A percentile compares a stretch with the other conserved stretches of the same genome.
phyloP scores from a whole-genome alignment of 2,888 invertebrate species.

The Harmothoe impar region DNA sequence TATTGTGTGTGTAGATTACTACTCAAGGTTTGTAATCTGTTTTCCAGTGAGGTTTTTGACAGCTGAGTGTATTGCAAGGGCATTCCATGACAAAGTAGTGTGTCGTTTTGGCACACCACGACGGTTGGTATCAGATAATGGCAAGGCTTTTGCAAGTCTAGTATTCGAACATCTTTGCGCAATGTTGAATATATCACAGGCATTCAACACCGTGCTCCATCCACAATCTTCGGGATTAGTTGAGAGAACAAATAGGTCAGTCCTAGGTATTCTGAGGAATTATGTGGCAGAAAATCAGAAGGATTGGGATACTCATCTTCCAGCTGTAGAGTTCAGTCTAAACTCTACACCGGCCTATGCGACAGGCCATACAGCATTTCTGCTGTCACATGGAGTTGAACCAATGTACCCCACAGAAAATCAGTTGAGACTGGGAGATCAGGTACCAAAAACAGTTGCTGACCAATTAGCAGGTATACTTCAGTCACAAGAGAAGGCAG shows the following conservation, averaged over 20 bases:
- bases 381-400: background rate
- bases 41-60: background rate
- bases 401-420: background rate
- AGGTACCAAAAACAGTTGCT: background rate
- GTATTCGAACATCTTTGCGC: background rate
- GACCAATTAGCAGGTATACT: background rate
- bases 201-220: background rate
- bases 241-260: background rate
- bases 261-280: background rate
- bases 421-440: background rate
- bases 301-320: no score
- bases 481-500: background rate
- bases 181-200: background rate
- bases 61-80: background rate
- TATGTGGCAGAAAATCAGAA: background rate
- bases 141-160: background rate
- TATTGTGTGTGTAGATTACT: no score
- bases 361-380: background rate
- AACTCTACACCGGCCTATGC: background rate
- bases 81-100: background rate
- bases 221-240: background rate
- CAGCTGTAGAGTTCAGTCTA: background rate
- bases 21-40: no score
- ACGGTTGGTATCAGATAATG: background rate
- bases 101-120: background rate